Evolutionary conservation across 2,113 vertebrate genomes (phyloP).

Genomic region (Stictonetta naevosa): DNA sequence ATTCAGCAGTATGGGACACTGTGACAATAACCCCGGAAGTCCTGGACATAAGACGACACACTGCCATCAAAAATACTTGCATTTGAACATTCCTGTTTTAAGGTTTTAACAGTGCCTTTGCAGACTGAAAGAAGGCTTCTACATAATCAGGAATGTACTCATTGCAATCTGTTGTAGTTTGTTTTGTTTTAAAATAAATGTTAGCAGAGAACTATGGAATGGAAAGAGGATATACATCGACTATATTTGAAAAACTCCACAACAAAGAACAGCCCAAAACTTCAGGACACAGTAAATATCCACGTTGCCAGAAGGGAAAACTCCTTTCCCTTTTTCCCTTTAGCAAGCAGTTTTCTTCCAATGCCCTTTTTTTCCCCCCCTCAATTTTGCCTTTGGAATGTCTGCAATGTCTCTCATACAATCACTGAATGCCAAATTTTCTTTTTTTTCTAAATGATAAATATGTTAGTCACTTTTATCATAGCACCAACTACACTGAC

Average conservation of each 20-base stretch:
- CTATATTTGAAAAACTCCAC: background rate
- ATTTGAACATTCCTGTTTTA: background rate
- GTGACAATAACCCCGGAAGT: background rate
- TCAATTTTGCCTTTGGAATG: background rate
- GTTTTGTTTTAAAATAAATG: background rate
- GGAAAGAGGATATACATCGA: background rate
- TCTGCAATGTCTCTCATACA: background rate
- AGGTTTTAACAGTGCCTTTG: background rate
- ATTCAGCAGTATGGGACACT: background rate
- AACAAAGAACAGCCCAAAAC: background rate
- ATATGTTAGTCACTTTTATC: background rate
- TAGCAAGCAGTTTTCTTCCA: background rate
- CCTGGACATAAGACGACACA: fast-evolving
- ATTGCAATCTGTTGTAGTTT: background rate
- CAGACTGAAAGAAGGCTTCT: background rate
- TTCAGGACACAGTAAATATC: background rate
- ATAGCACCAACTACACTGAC: background rate
- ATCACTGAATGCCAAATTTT: background rate
- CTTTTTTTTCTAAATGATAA: background rate
- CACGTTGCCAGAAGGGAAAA: background rate
- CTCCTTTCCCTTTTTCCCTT: background rate
- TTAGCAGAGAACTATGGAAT: background rate
- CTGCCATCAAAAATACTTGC: background rate
- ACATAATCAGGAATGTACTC: background rate
- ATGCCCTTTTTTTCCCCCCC: no score